Base-by-base conservation (phyloP, 1,140 invertebrate species). In the Trichogramma pretiosum region DNA sequence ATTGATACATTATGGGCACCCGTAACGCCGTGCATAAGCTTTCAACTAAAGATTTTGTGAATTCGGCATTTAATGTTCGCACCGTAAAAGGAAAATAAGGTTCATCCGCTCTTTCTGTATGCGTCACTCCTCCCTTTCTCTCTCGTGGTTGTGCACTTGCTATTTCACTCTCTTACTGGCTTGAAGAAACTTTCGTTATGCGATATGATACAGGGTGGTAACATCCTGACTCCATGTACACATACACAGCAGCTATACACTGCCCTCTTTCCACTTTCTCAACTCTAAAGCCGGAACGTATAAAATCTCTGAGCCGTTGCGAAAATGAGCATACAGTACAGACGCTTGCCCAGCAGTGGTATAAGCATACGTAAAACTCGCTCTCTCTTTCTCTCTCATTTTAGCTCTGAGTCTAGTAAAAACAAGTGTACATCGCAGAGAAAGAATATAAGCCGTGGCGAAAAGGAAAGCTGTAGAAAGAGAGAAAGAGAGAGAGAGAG, bases 261-360 rank as follows among this genome's bases (percentile, higher is more conserved):
- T n/a, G n/a, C n/a, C n/a, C n/a, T n/a, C n/a, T n/a, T n/a, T n/a
- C n/a, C n/a, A n/a, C n/a, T n/a, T n/a, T n/a, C n/a, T n/a, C n/a
- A n/a, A n/a, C n/a, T n/a, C n/a, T n/a, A n/a, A n/a, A 59, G 58
- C 46, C 55, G 53, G 55, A 55, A 59, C 64, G n/a, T n/a, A 67
- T 68, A 68, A 69, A 70, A 69, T 54, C 62, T 59, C 56, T 56
- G 61, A 56, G 54, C 55, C 61, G 63, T 66, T 63, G 62, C 63
- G 59, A 50, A 54, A 22, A 21, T 47, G 49, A 44, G 28, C 48
- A 49, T 32, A 36, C 17, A 35, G 39, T 28, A 46, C 44, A 35
- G n/a, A n/a, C n/a, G n/a, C n/a, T n/a, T n/a, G n/a, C n/a, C n/a
- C n/a, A n/a, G n/a, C n/a, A 48, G 37, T 30, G 23, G 38, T 26